These are phyloP conservation scores for Helarctos malayanus DNA, from an alignment of 2,797 vertebrate species.

Conservation along the genomic window DNA sequence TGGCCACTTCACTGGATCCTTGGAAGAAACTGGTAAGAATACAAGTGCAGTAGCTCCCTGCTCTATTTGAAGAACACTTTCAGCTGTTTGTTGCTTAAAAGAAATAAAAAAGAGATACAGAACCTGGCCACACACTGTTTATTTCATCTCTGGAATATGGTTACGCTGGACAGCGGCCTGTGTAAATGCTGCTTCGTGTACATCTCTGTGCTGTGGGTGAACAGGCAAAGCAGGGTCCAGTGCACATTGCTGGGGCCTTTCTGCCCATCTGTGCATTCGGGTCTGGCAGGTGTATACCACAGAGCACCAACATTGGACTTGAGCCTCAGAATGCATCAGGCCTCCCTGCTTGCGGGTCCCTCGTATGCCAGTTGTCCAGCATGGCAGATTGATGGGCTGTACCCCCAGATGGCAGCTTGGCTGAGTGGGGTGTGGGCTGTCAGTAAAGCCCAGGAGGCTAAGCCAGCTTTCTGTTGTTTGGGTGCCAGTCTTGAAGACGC, in stretches of 20 bases:
- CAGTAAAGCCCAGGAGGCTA: slow-evolving; percentile 22
- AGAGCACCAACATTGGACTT: not conserved
- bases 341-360: not conserved
- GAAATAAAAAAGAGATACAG: not conserved
- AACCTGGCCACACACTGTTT: not conserved
- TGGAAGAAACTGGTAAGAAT: not conserved
- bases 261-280: not conserved
- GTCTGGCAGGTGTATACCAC: not conserved
- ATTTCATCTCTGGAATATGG: not conserved
- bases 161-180: too few species aligned
- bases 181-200: not conserved
- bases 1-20: not conserved
- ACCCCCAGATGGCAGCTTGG: slow-evolving; percentile 56
- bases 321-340: not conserved
- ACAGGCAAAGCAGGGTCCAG: not conserved
- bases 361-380: not conserved
- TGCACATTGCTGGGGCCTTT: not conserved
- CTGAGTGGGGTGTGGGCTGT: not conserved
- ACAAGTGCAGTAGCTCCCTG: not conserved
- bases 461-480: slow-evolving; percentile 68
- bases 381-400: not conserved
- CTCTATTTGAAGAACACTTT: not conserved
- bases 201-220: too few species aligned
- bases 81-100: not conserved
- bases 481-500: slow-evolving; percentile 44